Base-by-base conservation (phyloP, 37 sponge, comb jelly and placozoan species). In the Ianthella basta region DNA sequence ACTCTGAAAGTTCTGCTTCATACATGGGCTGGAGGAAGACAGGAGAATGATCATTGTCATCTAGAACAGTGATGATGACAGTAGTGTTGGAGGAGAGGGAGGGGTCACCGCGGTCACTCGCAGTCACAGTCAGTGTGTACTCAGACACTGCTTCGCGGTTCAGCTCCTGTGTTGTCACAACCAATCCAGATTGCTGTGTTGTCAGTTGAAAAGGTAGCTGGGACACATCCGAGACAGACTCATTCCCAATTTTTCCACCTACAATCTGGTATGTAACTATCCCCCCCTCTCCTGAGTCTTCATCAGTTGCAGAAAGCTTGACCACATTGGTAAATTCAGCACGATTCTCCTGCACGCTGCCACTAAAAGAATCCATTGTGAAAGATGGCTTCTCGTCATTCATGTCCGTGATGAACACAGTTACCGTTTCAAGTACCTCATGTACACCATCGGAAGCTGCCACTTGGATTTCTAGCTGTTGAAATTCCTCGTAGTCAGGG, bases 361-460 rank as follows among this genome's bases (percentile, higher is more conserved):
- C 88, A 40, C 80, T 44, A 72, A 81, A 85, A 5, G 19, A 27
- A 13, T 55, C 34, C n/a, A 3, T 4, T 0, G 69, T 36, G 60
- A 94, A 94, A 8, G 57, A 13, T 1, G 94, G 94, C 10, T 55
- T 0, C 25, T 90, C 85, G 65, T 94, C 89, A 78, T 94, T 94
- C 27, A 36, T 59, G 68, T 90, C 91, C 2, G 53, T 34, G 30
- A 94, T 80, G 27, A 37, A 44, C 20, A 94, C 60, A 21, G 59
- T 56, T 32, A 94, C 64, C 15, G 88, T 70, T 25, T 72, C 86
- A 4, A 88, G 67, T 18, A 25, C 79, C 55, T 56, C 59, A 2
- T 80, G 59, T 21, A 55, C 84, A 4, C 86, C 88, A 83, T 94
- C 91, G 0, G 68, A 63, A n/a, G 88, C 94, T 44, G 30, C 32